A percentile compares a stretch with the other conserved stretches of the same genome.
Evolutionary conservation across 2,888 invertebrate species (phyloP).

Genomic region (Linnaemya tessellans): DNA sequence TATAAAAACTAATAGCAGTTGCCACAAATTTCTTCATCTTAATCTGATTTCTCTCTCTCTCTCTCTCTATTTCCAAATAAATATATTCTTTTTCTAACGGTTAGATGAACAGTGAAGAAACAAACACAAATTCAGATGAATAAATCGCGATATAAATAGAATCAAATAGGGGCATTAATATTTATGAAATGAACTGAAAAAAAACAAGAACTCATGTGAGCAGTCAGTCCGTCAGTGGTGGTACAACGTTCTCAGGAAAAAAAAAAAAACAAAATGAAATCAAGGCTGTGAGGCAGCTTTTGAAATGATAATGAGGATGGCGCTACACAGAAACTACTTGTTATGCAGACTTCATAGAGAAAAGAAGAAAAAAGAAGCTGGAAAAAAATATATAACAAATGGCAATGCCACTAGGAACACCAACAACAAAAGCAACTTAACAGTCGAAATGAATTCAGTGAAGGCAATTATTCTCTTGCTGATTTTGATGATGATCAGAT

Average conservation of each 20-base stretch:
- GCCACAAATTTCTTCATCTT: background rate
- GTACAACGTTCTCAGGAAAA: background rate
- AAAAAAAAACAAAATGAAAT: constrained; percentile 5
- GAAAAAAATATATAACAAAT: constrained; percentile 27
- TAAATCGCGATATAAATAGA: constrained; percentile 22
- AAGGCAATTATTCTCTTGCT: constrained; percentile 13
- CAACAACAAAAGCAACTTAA: background rate
- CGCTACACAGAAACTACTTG: constrained; percentile 55
- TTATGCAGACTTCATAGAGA: constrained; percentile 47
- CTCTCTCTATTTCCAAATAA: background rate
- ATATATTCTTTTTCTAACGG: constrained; percentile 36
- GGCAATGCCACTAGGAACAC: constrained; percentile 39
- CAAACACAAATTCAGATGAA: background rate
- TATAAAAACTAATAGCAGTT: background rate
- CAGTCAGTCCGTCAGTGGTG: background rate
- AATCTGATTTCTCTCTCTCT: background rate
- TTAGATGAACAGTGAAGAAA: constrained; percentile 6
- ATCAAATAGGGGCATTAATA: constrained; percentile 53
- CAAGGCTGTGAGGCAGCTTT: constrained; percentile 7
- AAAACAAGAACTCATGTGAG: constrained; percentile 1
- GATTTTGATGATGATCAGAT: constrained; percentile 18
- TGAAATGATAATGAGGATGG: constrained; percentile 44
- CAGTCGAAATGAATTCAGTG: background rate
- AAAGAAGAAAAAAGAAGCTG: constrained; percentile 6
- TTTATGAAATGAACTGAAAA: constrained; percentile 49